phyloP scores from a whole-genome alignment of 2,888 invertebrate species.

The Hedychridium roseum region DNA sequence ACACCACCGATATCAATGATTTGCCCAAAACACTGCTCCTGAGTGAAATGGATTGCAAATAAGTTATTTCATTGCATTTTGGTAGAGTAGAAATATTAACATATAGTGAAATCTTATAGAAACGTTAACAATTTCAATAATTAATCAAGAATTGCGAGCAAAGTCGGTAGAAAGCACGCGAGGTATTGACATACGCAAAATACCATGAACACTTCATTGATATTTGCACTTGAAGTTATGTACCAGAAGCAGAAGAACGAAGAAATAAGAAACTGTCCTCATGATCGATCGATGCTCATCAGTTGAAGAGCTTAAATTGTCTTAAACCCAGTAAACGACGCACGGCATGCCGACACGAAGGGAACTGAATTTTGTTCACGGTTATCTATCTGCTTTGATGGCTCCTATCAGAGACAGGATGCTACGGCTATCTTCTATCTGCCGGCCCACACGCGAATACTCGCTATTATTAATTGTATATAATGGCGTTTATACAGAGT shows the following conservation, averaged over 20 bases:
- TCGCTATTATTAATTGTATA: constrained; percentile 52
- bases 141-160: constrained; percentile 4
- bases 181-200: too few relatives aligned
- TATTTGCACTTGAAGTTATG: constrained; percentile 15
- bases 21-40: constrained; percentile 43
- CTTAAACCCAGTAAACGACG: constrained; percentile 30
- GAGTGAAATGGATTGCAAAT: constrained; percentile 11
- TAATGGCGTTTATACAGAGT: constrained; percentile 29
- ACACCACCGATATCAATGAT: constrained; percentile 47
- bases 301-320: constrained; percentile 22
- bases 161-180: not conserved
- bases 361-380: constrained; percentile 53
- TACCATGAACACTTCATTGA: too few relatives aligned
- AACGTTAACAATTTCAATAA: not conserved
- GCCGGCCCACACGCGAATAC: constrained; percentile 49
- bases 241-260: constrained; percentile 36
- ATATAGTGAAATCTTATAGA: not conserved
- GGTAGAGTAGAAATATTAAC: not conserved
- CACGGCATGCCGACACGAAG: constrained; percentile 39
- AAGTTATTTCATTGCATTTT: constrained; percentile 1
- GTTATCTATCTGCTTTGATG: constrained; percentile 51
- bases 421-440: constrained; percentile 56
- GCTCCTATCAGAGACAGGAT: constrained; percentile 56
- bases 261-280: constrained; percentile 25
- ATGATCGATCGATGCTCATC: constrained; percentile 30